These are phyloP conservation scores for Astropecten irregularis DNA, from an alignment of 53 echinoderm and acorn worm species.

Conservation along the genomic window DNA sequence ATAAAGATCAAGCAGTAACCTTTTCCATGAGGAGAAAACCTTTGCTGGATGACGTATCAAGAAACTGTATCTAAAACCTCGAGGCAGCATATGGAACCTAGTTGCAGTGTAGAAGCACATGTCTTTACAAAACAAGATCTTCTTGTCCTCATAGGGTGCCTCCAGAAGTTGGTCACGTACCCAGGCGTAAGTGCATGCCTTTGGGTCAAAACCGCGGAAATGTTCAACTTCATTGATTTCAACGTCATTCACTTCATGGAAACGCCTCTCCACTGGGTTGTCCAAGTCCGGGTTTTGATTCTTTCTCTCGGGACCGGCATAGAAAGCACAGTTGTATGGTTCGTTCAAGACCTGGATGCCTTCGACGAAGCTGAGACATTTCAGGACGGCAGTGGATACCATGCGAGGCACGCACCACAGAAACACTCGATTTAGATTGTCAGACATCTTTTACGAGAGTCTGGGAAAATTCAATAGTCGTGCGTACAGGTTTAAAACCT, in stretches of 20 bases:
- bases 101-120: not conserved
- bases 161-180: constrained; percentile 37
- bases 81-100: constrained; percentile 41
- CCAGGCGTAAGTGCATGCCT: constrained; percentile 19
- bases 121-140: constrained; percentile 43
- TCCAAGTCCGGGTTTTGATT: not conserved
- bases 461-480: no score
- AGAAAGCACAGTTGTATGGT: constrained; percentile 9
- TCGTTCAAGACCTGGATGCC: constrained; percentile 14
- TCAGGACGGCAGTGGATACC: constrained; percentile 18
- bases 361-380: constrained; percentile 30
- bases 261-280: constrained; percentile 10
- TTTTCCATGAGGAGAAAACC: constrained; percentile 32
- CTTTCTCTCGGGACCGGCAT: constrained; percentile 29
- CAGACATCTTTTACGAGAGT: no score
- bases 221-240: not conserved
- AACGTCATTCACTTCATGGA: not conserved
- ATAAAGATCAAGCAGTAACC: not conserved
- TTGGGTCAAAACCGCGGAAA: not conserved
- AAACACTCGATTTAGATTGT: constrained; percentile 28
- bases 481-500: no score
- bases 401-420: constrained; percentile 40
- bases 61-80: constrained; percentile 43
- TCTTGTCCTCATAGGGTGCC: constrained; percentile 13
- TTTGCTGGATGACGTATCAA: constrained; percentile 58